These are phyloP conservation scores for Gallirallus australis DNA, from an alignment of 2,797 vertebrate species.

Conservation along the genomic window DNA sequence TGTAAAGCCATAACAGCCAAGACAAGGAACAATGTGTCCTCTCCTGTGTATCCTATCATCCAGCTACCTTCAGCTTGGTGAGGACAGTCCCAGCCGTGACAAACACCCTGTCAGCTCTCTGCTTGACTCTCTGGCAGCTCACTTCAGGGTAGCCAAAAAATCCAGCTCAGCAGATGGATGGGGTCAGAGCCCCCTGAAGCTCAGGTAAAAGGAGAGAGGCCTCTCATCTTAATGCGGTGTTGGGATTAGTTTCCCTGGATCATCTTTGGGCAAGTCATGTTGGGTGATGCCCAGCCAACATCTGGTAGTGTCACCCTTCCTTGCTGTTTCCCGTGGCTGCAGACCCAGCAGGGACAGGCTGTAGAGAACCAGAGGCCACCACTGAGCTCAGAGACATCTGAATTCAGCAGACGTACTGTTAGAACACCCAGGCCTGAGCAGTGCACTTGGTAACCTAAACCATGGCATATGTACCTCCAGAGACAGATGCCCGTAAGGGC, in stretches of 20 bases:
- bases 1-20: slow-evolving; percentile 52
- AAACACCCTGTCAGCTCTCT: slow-evolving; percentile 31
- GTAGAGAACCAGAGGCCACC: not conserved
- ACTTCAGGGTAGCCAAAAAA: slow-evolving; percentile 16
- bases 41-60: slow-evolving; percentile 59
- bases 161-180: not conserved
- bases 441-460: not conserved
- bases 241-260: not conserved
- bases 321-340: not conserved
- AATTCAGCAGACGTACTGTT: not conserved
- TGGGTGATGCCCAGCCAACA: not conserved
- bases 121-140: not conserved
- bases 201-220: not conserved
- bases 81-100: slow-evolving; percentile 42
- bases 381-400: not conserved
- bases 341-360: not conserved
- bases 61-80: slow-evolving; percentile 29
- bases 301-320: not conserved
- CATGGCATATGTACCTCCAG: accelerated
- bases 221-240: not conserved
- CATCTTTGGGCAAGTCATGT: not conserved
- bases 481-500: not conserved
- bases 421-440: not conserved
- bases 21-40: slow-evolving; percentile 45
- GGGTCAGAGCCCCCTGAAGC: not conserved